Conservation (phyloP, 53 echinoderm and acorn worm species). For the Henricia sp. region DNA sequence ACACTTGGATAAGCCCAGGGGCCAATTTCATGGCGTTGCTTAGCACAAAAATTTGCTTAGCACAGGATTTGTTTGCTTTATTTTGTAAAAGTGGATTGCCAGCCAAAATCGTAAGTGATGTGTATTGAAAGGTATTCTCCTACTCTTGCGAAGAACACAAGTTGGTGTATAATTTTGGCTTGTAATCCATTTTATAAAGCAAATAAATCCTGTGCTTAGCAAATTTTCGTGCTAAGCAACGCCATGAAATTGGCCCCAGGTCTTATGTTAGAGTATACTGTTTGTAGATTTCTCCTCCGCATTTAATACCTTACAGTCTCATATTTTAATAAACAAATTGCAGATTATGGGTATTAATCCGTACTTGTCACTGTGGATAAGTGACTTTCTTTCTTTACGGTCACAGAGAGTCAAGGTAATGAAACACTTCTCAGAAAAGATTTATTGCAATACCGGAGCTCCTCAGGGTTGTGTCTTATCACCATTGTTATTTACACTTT, state of each 20-base stretch:
- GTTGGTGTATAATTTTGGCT: too few species aligned
- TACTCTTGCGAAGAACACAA: too few species aligned
- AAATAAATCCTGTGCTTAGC: too few species aligned
- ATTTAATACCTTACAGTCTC: slow-evolving; percentile 21
- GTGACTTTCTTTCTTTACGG: slow-evolving; percentile 11
- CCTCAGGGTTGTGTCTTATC: slow-evolving; percentile 49
- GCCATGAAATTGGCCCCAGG: too few species aligned
- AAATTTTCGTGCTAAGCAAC: too few species aligned
- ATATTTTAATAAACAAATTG: slow-evolving; percentile 21
- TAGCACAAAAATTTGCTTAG: too few species aligned
- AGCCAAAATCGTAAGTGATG: too few species aligned
- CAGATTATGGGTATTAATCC: neutral
- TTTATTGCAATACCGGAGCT: neutral
- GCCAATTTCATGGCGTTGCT: too few species aligned
- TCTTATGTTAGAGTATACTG: slow-evolving; percentile 19
- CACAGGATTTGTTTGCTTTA: too few species aligned
- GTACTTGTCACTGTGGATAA: slow-evolving; percentile 26
- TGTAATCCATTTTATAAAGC: too few species aligned
- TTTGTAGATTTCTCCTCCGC: slow-evolving; percentile 32
- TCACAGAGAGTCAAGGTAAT: slow-evolving; percentile 5
- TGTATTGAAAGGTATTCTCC: too few species aligned
- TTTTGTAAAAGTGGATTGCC: too few species aligned
- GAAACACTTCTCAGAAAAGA: neutral
- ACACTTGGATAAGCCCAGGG: slow-evolving; percentile 25
- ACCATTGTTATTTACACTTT: slow-evolving; percentile 24